phyloP scores from a whole-genome alignment of 2,888 invertebrate genomes.

The Mesorhabditis sp. region DNA sequence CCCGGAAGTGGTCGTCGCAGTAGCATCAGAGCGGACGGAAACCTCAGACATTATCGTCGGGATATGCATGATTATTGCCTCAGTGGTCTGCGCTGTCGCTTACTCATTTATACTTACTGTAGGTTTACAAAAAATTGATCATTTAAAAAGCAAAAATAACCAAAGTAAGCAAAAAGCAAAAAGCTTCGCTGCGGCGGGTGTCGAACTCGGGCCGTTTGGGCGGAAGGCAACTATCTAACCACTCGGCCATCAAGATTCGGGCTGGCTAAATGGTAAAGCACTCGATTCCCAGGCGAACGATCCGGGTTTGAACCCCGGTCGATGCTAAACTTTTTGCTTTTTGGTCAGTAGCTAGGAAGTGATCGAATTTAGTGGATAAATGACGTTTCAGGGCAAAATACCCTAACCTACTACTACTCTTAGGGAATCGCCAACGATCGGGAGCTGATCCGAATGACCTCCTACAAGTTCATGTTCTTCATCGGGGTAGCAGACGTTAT shows the following conservation, averaged over 20 bases:
- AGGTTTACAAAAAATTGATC: neutral
- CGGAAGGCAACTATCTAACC: no score
- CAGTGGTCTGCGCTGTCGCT: slow-evolving; percentile 27
- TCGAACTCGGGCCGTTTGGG: no score
- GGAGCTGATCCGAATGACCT: slow-evolving; percentile 35
- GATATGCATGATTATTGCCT: slow-evolving; percentile 28
- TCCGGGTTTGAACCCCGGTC: no score
- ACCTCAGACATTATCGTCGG: slow-evolving; percentile 33
- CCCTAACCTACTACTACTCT: neutral
- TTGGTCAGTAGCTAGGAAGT: neutral
- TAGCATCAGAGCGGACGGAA: no score
- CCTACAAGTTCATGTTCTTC: slow-evolving; percentile 47
- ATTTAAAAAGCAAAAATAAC: no score
- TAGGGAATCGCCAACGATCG: slow-evolving; percentile 42
- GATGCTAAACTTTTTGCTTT: neutral
- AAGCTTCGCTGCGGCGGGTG: no score
- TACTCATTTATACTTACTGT: slow-evolving; percentile 30
- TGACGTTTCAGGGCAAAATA: no score
- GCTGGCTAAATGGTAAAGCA: no score
- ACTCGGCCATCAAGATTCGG: no score
- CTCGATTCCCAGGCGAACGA: neutral
- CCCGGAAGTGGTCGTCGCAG: no score
- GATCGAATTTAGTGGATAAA: neutral
- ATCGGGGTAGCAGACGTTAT: slow-evolving; percentile 41
- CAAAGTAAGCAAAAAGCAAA: no score